phyloP scores from a whole-genome alignment of 2,113 vertebrate species.

The Lepus americanus region DNA sequence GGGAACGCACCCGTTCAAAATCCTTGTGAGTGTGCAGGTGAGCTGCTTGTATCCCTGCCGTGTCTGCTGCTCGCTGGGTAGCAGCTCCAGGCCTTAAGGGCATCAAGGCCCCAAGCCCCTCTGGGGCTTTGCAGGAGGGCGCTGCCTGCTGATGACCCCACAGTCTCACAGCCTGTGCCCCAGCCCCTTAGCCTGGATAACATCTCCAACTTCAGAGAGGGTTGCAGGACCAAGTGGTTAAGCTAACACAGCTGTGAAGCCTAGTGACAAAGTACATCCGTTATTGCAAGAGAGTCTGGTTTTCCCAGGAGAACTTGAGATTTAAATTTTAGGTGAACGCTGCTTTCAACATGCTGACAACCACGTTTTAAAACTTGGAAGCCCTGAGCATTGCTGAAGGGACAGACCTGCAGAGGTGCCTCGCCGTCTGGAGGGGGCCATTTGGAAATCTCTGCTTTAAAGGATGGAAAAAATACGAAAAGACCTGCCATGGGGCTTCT shows the following conservation, averaged over 20 bases:
- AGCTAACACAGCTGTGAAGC: background rate
- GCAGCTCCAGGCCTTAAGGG: too few relatives aligned
- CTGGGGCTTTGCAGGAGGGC: background rate
- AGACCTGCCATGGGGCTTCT: background rate
- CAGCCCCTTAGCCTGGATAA: background rate
- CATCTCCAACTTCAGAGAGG: background rate
- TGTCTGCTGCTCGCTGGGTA: background rate
- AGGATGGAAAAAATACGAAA: background rate
- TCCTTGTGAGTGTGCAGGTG: background rate
- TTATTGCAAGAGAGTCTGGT: background rate
- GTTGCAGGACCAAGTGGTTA: background rate
- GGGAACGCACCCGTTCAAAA: background rate
- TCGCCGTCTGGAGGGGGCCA: background rate
- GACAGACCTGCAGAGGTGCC: background rate
- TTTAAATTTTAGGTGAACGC: background rate
- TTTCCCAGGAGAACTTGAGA: constrained; percentile 33
- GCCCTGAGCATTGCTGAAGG: background rate
- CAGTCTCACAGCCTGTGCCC: background rate
- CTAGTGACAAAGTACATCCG: background rate
- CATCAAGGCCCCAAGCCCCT: fast-evolving
- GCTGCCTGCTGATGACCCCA: background rate
- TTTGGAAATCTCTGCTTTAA: background rate
- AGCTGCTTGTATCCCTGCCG: background rate
- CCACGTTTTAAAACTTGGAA: constrained; percentile 13
- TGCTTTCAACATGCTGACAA: constrained; percentile 2